Evolutionary conservation across 1,140 invertebrate genomes (phyloP), one percentile per base, ranked within the genome.

Genomic region (Caerostris extrusa): DNA sequence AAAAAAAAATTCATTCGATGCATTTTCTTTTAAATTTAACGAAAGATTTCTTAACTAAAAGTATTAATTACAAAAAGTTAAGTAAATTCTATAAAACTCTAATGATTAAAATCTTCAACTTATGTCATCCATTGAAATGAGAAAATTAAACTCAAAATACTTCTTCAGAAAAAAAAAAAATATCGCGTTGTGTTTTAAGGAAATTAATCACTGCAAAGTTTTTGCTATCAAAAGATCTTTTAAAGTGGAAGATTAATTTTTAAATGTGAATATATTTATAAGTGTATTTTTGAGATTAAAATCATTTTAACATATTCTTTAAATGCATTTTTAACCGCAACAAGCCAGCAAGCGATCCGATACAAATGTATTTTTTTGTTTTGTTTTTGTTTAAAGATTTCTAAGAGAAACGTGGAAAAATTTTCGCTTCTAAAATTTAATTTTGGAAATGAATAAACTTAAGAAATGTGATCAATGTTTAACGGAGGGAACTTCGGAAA

Each of bases 401-500:
- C 61, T 67, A 6, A 10, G 8, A 12, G 10, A 4, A 10, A 14
- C 7, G 53, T 77, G 50, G 7, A 12, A 3, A 7, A 3, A 53
- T 10, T 12, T 77, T 12, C 34, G 34, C 7, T 50, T 53, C 71
- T 2, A 50, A 77, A 77, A 77, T 77, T 77, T 77, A 77, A 77
- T 77, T 77, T 77, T 12, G 71, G 8, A 77, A 77, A 77, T 77
- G 71, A 77, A 77, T 77, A 77, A 77, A 53, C 71, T 77, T 77
- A 53, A 77, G 71, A 77, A 77, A 77, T 53, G 5, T 3, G 71
- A 53, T 12, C 8, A 50, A 12, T 77, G 71, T 53, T 77, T 77
- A 14, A 53, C 14, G 7, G 7, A 14, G 5, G 12, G 14, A 12
- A 34, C 34, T 77, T 77, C 7, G 34, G 7, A 77, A 77, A 50